These are phyloP conservation scores for Damaliscus lunatus DNA, from an alignment of 2,113 vertebrate species.

Conservation along the genomic window DNA sequence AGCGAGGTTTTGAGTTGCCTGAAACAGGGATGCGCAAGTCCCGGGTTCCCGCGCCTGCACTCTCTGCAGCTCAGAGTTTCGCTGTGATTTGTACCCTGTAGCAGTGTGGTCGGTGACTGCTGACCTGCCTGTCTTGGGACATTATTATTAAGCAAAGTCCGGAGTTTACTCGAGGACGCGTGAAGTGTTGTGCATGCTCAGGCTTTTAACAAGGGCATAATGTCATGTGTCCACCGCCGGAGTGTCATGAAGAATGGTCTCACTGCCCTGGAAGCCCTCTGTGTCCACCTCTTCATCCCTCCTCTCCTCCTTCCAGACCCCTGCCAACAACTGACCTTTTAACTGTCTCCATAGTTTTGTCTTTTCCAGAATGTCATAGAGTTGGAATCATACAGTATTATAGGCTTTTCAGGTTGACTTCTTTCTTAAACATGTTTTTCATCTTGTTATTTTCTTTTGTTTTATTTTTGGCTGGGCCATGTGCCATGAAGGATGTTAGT, in stretches of 20 bases:
- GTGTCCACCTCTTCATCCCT: background rate
- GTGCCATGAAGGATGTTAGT: background rate
- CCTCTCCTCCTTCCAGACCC: background rate
- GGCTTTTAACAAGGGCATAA: background rate
- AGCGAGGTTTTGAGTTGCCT: background rate
- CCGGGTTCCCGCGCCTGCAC: rapidly evolving
- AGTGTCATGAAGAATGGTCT: background rate
- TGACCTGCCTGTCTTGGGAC: background rate
- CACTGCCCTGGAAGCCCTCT: background rate
- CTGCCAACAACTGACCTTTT: background rate
- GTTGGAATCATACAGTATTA: background rate
- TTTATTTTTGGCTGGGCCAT: background rate
- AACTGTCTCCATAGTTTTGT: background rate
- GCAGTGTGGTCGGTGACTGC: rapidly evolving
- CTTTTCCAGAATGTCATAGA: background rate
- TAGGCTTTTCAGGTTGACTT: background rate
- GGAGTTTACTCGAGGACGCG: rapidly evolving
- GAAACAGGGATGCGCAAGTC: too few species aligned
- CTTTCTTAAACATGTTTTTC: background rate
- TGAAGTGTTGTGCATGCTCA: rapidly evolving
- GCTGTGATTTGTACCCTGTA: rapidly evolving
- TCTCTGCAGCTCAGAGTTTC: background rate
- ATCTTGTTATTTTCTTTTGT: background rate
- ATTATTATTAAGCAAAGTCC: background rate
- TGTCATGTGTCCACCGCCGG: rapidly evolving